Evolutionary conservation across 2,113 vertebrate species (phyloP).

Genomic region (Pipa parva): DNA sequence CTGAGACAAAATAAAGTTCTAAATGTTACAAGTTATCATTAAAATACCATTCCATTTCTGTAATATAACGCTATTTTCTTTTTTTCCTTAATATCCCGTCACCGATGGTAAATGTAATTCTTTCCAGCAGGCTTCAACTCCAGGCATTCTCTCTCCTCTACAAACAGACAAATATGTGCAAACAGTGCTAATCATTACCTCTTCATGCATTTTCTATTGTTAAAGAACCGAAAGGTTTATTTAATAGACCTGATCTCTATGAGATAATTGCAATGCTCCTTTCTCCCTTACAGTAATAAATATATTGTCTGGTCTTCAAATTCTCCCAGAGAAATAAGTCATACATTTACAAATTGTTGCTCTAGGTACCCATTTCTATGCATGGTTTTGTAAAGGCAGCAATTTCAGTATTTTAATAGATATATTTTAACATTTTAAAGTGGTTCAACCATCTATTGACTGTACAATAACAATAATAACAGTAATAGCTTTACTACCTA

Average conservation of each 20-base stretch:
- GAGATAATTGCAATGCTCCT: neutral
- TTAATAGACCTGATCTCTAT: neutral
- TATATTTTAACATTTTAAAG: too few relatives aligned
- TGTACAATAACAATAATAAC: too few relatives aligned
- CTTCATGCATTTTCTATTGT: neutral
- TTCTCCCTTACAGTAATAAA: neutral
- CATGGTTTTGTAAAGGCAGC: too few relatives aligned
- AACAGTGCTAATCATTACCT: neutral
- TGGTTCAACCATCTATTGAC: too few relatives aligned
- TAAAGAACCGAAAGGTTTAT: neutral
- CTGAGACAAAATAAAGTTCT: neutral
- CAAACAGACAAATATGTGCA: neutral
- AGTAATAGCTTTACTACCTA: too few relatives aligned
- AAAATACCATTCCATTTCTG: slow-evolving; percentile 2
- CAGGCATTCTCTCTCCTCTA: neutral
- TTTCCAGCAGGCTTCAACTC: neutral
- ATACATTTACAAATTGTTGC: too few relatives aligned
- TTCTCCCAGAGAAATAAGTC: too few relatives aligned
- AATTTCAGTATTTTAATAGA: too few relatives aligned
- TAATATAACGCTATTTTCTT: neutral
- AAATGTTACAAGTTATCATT: neutral
- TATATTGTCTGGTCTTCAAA: too few relatives aligned
- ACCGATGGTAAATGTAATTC: neutral
- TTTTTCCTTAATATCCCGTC: too few relatives aligned
- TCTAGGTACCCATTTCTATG: too few relatives aligned